Conservation (phyloP, 2,888 invertebrate species). For the Rhingia rostrata region DNA sequence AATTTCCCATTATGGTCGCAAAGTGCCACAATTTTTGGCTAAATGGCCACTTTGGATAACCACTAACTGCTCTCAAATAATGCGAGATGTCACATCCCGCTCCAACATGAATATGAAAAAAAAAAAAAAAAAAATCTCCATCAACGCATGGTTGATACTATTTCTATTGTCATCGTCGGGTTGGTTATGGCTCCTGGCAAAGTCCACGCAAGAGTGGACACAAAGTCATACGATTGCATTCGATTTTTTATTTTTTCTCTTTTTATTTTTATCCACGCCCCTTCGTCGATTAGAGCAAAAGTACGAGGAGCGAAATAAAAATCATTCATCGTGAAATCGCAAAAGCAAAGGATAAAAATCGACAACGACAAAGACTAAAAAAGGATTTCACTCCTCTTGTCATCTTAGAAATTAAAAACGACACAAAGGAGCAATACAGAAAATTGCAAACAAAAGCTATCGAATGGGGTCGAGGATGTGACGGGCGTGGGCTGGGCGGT, state of each 20-base stretch:
- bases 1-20: slow-evolving; percentile 45
- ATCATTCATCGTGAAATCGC: slow-evolving; percentile 54
- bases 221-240: no score
- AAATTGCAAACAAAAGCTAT: slow-evolving; percentile 70
- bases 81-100: slow-evolving; percentile 10
- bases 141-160: background rate
- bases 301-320: slow-evolving; percentile 28
- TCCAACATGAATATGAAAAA: background rate
- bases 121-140: background rate
- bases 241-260: background rate
- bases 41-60: slow-evolving; percentile 39
- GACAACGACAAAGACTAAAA: slow-evolving; percentile 37
- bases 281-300: slow-evolving; percentile 32
- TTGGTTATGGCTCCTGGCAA: no score
- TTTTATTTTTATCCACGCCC: background rate
- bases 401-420: slow-evolving; percentile 72
- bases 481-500: slow-evolving; percentile 4
- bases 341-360: slow-evolving; percentile 22
- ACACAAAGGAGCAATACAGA: slow-evolving; percentile 72
- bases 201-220: no score
- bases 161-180: no score
- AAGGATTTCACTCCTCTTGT: slow-evolving; percentile 68
- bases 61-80: slow-evolving; percentile 44
- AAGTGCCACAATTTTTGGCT: slow-evolving; percentile 47
- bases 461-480: slow-evolving; percentile 63